Base-by-base conservation (phyloP, 2,113 vertebrate genomes). In the Struthio camelus region DNA sequence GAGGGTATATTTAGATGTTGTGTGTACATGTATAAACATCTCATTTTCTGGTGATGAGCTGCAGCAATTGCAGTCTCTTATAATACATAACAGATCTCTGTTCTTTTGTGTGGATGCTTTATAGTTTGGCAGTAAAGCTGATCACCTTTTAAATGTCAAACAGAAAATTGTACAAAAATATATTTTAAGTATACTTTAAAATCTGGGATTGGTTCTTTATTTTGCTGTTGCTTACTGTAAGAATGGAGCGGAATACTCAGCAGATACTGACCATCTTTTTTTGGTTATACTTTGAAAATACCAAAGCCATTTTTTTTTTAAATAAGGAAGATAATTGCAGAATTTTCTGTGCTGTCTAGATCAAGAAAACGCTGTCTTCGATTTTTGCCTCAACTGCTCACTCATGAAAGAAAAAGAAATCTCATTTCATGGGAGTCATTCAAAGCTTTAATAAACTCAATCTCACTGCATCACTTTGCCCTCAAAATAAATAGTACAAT, bases 401-500 rank as follows among this genome's bases (percentile, higher is more conserved):
- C 24, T 95, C n/a, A 38, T 46, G n/a, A 85, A 82, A 67, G 64
- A 88, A 59, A 81, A 84, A 81, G 22, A 94, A 95, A 92, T 75
- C 77, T 84, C 34, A 90, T 93, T 96, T 94, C 62, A 36, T 76
- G 71, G 34, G 69, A 89, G 51, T 93, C 59, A 51, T 91, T 93
- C 62, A 91, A 67, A 76, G 38, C 13, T 1, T 94, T 93, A 85
- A 79, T 95, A 92, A 69, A 36, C 51, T 46, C 51, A 81, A 69
- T 38, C 84, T 89, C 32, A 1, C 69, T 89, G 80, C 66, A 62
- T 70, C 17, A 2, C 56, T 94, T 93, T 90, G 62, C 69, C 59
- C 95, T 94, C 90, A 90, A 78, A 94, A 95, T 84, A 95, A 95
- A 75, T 38, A 91, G 59, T 71, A 71, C 59, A 42, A 51, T 84